Percentiles rank a stretch among this genome's conserved stretches.
Conservation (phyloP, 2,113 vertebrate genomes). For the Ceyx melanurus region DNA sequence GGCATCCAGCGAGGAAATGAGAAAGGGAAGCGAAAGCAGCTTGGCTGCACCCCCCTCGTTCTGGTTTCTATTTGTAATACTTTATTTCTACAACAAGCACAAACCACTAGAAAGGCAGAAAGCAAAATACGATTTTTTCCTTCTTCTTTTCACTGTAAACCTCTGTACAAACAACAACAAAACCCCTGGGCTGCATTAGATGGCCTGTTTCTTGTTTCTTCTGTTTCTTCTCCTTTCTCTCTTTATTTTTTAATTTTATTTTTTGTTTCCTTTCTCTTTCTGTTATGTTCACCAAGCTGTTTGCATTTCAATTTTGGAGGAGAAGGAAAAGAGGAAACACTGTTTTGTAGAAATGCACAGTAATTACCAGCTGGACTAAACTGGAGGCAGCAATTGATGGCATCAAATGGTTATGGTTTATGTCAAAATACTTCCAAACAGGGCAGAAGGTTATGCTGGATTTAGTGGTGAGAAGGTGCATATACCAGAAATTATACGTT, state of each 20-base stretch:
- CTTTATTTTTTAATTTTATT: accelerated
- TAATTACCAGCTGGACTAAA: not conserved
- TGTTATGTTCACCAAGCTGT: not conserved
- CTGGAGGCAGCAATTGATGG: not conserved
- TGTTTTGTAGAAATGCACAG: not conserved
- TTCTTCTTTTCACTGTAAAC: slow-evolving; percentile 9
- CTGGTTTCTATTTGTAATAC: slow-evolving; percentile 35
- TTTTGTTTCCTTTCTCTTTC: not conserved
- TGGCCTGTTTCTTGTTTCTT: slow-evolving; percentile 4
- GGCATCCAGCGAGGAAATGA: slow-evolving; percentile 65
- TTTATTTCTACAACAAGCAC: slow-evolving; percentile 58
- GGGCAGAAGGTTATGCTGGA: slow-evolving; percentile 19
- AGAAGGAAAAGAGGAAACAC: not conserved
- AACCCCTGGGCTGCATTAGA: not conserved
- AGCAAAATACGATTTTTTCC: slow-evolving; percentile 6
- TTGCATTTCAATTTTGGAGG: slow-evolving; percentile 4
- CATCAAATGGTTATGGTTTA: not conserved
- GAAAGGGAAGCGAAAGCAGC: slow-evolving; percentile 46
- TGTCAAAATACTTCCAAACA: slow-evolving; percentile 33
- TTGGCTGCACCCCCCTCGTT: not conserved
- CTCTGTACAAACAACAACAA: not conserved
- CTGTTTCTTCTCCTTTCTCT: not conserved
- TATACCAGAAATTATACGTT: not conserved
- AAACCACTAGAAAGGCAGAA: slow-evolving; percentile 45
- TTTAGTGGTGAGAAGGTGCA: not conserved